Base-by-base conservation (phyloP, 2,888 invertebrate species). In the Eubasilissa splendida region DNA sequence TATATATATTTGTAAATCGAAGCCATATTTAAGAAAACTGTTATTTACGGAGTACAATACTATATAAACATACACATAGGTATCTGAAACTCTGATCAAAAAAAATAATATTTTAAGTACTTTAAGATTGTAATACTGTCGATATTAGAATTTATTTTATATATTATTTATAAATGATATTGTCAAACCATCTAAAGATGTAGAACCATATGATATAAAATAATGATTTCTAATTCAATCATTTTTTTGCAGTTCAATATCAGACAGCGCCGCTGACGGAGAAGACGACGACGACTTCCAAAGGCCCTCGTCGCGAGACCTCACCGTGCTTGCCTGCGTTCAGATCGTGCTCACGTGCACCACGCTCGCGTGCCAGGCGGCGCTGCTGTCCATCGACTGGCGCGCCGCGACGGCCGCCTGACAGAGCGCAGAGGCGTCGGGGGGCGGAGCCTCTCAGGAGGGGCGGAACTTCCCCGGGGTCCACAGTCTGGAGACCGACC, bases 231-330 rank as follows among this genome's bases (percentile, higher is more conserved):
- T 42, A 50, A 66, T 50, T 2, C 1, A 42, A 12, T 2, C 4
- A 11, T 70, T 68, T 70, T 77, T 60, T 76, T 80, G 11, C 59
- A 12, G 84, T 85, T 9, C 78, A 12, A n/a, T 84, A 70, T 84
- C 81, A 56, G 84, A 84, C 42, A 82, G 79, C 68, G 84, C 84
- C 58, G 84, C 71, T 33, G 65, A 75, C 50, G 73, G 76, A 14
- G 80, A 74, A 33, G 56, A 54, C 10, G 31, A 71, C 4, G 78
- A 73, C 22, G 52, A 73, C n/a, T 78, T 56, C 73, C 71, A 63
- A 52, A 22, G 52, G 4, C 71, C 78, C n/a, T 83, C 83, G n/a
- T 12, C 84, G 4, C 77, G 82, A 10, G 84, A 84, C 59, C 53
- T 84, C 68, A 81, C 81, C 31, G 81, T 84, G 42, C 73, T 84